Conservation (phyloP, 2,113 vertebrate species). For the Ovis canadensis region DNA sequence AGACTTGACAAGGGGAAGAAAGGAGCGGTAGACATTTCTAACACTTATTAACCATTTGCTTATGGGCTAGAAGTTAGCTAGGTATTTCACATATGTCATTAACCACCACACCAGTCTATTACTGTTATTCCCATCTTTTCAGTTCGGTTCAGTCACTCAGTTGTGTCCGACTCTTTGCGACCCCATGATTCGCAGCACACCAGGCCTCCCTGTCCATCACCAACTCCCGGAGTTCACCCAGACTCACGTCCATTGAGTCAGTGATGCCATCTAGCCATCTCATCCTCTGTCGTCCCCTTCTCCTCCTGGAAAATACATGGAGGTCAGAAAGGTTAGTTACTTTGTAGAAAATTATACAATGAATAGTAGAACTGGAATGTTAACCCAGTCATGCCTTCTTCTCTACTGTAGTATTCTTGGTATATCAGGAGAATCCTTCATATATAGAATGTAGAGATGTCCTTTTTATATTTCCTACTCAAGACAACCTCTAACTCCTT, state of each 20-base stretch:
- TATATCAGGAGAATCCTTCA: neutral
- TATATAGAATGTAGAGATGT: neutral
- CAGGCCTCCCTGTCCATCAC: too few relatives aligned
- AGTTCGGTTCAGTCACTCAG: too few relatives aligned
- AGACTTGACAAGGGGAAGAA: neutral
- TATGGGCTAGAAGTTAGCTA: neutral
- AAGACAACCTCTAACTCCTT: neutral
- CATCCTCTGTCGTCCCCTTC: too few relatives aligned
- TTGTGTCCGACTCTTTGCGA: too few relatives aligned
- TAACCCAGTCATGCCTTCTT: neutral
- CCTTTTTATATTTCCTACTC: neutral
- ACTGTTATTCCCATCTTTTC: neutral
- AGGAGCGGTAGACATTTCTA: neutral
- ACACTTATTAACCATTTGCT: neutral
- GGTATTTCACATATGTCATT: neutral
- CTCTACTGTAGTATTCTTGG: neutral
- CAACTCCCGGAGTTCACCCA: too few relatives aligned
- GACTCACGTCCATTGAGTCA: too few relatives aligned
- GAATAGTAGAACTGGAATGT: neutral
- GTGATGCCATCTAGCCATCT: too few relatives aligned
- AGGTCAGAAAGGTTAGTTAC: neutral
- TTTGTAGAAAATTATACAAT: neutral
- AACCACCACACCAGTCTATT: neutral
- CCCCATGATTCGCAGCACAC: too few relatives aligned
- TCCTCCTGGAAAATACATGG: neutral